These are phyloP conservation scores for Brachionus koreanus DNA, from an alignment of 1,140 invertebrate genomes.

Conservation along the genomic window DNA sequence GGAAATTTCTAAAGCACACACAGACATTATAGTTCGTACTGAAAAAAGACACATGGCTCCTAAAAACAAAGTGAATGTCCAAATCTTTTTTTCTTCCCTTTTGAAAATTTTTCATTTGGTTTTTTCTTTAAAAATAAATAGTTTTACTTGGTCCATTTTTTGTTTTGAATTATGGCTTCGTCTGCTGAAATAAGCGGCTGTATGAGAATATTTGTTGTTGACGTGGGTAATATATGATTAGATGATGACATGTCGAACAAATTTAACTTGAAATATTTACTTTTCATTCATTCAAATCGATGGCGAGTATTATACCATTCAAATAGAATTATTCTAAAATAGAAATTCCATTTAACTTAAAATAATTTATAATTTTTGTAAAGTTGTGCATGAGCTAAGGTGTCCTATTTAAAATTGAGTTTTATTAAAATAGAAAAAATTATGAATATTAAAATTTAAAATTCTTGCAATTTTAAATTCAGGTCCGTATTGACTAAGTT, in stretches of 20 bases:
- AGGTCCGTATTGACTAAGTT: neutral
- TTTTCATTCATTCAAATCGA: neutral
- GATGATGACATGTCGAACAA: neutral
- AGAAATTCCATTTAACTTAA: slow-evolving; percentile 12
- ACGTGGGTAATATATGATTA: neutral
- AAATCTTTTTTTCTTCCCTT: slow-evolving; percentile 41
- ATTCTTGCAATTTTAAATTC: neutral
- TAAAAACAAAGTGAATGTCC: slow-evolving; percentile 61
- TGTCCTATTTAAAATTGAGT: slow-evolving; percentile 11
- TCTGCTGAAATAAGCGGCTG: slow-evolving; percentile 13
- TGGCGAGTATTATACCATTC: neutral
- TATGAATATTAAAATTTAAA: slow-evolving; percentile 6
- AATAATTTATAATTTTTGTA: slow-evolving; percentile 5
- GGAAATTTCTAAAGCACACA: slow-evolving; percentile 66
- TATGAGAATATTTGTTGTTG: slow-evolving; percentile 7
- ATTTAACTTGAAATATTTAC: neutral
- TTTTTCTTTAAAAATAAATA: neutral
- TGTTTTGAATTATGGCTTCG: slow-evolving; percentile 18
- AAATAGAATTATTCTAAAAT: neutral
- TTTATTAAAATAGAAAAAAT: neutral
- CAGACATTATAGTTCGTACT: slow-evolving; percentile 67
- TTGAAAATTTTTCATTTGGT: slow-evolving; percentile 45
- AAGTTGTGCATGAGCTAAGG: neutral
- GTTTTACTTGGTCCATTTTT: slow-evolving; percentile 25
- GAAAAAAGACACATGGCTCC: slow-evolving; percentile 69